Conservation (phyloP, 2,888 invertebrate species). For the Sacculina carcini region DNA sequence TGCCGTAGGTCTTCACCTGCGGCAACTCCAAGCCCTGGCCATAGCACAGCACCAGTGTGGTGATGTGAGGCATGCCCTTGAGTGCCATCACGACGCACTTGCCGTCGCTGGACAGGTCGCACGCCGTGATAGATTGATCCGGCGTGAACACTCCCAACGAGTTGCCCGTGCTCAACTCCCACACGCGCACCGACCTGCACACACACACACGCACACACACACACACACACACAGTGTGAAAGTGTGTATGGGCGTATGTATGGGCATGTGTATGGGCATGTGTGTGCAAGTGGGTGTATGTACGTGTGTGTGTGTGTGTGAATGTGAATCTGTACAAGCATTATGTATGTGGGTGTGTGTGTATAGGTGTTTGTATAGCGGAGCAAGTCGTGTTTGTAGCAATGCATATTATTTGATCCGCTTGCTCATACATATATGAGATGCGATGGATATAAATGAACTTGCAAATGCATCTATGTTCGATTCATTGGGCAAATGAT, state of each 20-base stretch:
- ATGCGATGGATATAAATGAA: too few species aligned
- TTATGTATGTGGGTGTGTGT: too few species aligned
- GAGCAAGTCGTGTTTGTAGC: too few species aligned
- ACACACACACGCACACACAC: neutral
- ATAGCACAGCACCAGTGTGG: constrained; percentile 28
- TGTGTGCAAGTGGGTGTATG: constrained; percentile 2
- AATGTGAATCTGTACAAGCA: too few species aligned
- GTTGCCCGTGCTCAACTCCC: constrained; percentile 28
- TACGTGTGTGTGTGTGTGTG: neutral
- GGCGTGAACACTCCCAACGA: constrained; percentile 53
- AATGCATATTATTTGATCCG: too few species aligned
- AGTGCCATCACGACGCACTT: constrained; percentile 39
- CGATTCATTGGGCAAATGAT: too few species aligned
- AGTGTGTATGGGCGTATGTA: neutral
- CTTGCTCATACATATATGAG: too few species aligned
- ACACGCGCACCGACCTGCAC: neutral
- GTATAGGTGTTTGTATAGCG: too few species aligned
- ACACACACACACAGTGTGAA: too few species aligned
- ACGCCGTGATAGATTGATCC: constrained; percentile 40
- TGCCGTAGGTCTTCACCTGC: constrained; percentile 10
- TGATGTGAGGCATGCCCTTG: constrained; percentile 34
- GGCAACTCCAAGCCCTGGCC: constrained; percentile 9
- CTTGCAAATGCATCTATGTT: too few species aligned
- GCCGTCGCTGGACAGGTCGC: constrained; percentile 48
- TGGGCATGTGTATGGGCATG: constrained; percentile 1